Base-by-base conservation (phyloP, 2,888 invertebrate genomes). In the Agrochola lota region DNA sequence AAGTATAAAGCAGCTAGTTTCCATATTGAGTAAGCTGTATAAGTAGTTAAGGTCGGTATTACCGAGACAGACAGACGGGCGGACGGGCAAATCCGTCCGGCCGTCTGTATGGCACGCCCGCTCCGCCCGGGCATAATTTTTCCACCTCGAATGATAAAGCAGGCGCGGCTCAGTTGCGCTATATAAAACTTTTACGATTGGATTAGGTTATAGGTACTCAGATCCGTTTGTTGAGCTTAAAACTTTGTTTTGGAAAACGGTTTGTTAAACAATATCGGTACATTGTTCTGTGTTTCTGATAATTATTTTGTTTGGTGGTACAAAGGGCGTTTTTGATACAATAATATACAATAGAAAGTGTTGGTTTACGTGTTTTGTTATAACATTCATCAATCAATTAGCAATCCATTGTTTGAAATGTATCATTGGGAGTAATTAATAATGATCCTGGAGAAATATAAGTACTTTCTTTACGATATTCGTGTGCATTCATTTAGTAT, bases 91-190 rank as follows among this genome's bases (percentile, higher is more conserved):
- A 94, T 93, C 94, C 94, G 87, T 85, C 81, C 80, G 80, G 83
- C 77, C 80, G 88, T 80, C 87, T 83, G 80, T 78, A 74, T 82
- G 92, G 93, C 94, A 94, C 94, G 94, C 85, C 77, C 93, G 93
- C 87, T 77, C 86, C 86, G 79, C 78, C 84, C 84, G 77, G 72
- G 75, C 79, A 85, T 89, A 84, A 84, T 88, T 87, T 88, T 89
- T 85, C 83, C 87, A 89, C 90, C 80, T 87, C 85, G 59, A 88
- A 89, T 86, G 86, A 81, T 77, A 85, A 80, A 83, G 71, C 69
- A 80, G 71, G 60, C 71, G 66, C 68, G 57, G 75, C 73, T 87
- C 80, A 83, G 80, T 77, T 73, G 62, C 66, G 67, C 63, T 80
- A 43, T 81, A 78, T 75, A 72, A 78, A 86, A 82, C 77, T 88